phyloP scores from a whole-genome alignment of 2,888 invertebrate species.

The Idaea straminata region DNA sequence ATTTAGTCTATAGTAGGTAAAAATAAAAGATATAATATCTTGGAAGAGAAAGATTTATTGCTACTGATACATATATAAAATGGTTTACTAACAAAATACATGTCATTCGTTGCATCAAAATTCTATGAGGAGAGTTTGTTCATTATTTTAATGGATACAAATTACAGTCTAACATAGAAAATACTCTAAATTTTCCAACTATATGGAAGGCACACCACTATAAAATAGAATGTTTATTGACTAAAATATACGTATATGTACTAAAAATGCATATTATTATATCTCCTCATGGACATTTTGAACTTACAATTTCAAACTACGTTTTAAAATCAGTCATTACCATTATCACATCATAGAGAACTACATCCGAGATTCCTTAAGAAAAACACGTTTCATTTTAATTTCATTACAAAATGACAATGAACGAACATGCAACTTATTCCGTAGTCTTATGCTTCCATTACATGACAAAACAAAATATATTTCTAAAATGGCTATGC shows the following conservation, averaged over 20 bases:
- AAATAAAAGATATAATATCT: slow-evolving; percentile 24
- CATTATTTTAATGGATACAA: slow-evolving; percentile 17
- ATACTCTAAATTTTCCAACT: slow-evolving; percentile 26
- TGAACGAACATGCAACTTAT: slow-evolving; percentile 17
- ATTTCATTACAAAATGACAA: neutral
- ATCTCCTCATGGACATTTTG: slow-evolving; percentile 55
- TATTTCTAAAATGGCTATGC: slow-evolving; percentile 17
- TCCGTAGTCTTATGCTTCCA: slow-evolving; percentile 7
- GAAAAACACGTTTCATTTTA: neutral
- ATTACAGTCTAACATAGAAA: slow-evolving; percentile 15
- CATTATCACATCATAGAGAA: slow-evolving; percentile 51
- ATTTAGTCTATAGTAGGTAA: neutral
- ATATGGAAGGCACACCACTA: slow-evolving; percentile 61
- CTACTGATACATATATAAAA: slow-evolving; percentile 52
- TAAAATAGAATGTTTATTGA: slow-evolving; percentile 26
- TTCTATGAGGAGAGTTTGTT: slow-evolving; percentile 49
- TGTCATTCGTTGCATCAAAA: slow-evolving; percentile 49
- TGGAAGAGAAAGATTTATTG: slow-evolving; percentile 55
- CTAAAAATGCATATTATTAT: slow-evolving; percentile 26
- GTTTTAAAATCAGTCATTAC: slow-evolving; percentile 61
- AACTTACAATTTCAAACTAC: slow-evolving; percentile 42
- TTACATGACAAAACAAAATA: slow-evolving; percentile 9
- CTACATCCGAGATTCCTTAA: slow-evolving; percentile 20
- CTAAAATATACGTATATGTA: slow-evolving; percentile 15
- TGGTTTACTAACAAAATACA: slow-evolving; percentile 56